These are phyloP conservation scores for Epizoanthus ramosus DNA, from an alignment of 92 coral and sea anemone species.

Conservation along the genomic window DNA sequence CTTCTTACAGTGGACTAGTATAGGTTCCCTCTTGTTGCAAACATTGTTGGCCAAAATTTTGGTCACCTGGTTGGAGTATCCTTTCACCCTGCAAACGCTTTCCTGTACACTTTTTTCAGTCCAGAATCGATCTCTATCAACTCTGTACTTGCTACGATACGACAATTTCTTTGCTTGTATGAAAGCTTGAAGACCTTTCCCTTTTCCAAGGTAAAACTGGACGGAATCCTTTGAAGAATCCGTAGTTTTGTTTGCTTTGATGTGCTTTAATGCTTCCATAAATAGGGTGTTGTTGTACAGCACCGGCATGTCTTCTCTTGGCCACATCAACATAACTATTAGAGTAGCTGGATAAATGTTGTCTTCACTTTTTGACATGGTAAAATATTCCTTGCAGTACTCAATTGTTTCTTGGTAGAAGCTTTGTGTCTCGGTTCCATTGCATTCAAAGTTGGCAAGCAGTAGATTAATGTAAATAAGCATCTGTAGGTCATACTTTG, in stretches of 20 bases:
- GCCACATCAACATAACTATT: conserved; percentile 37
- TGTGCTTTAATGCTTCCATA: conserved; percentile 5
- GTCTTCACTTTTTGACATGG: neutral
- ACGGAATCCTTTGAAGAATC: conserved; percentile 14
- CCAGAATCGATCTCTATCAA: conserved; percentile 31
- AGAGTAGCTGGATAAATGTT: conserved; percentile 15
- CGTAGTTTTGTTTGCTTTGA: neutral
- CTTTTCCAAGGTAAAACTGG: conserved; percentile 37
- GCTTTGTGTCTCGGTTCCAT: neutral
- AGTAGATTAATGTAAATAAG: conserved; percentile 34
- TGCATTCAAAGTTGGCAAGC: conserved; percentile 25
- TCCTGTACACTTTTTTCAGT: conserved; percentile 24
- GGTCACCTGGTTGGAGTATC: conserved; percentile 26
- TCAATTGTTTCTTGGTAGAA: conserved; percentile 30
- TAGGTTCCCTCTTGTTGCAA: conserved; percentile 25
- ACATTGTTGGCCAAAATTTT: conserved; percentile 39
- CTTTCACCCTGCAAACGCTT: conserved; percentile 15
- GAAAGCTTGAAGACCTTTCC: conserved; percentile 33
- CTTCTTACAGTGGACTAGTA: conserved; percentile 36
- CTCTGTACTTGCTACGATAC: conserved; percentile 26
- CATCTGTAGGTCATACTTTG: conserved; percentile 15
- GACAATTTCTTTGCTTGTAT: conserved; percentile 40
- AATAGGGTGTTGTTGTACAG: conserved; percentile 18
- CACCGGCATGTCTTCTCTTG: conserved; percentile 34
- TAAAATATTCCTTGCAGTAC: conserved; percentile 38